A percentile compares a stretch with the other conserved stretches of the same genome.
These are phyloP conservation scores for Brevimyrus niger DNA, from an alignment of 2,113 vertebrate species.

Conservation along the genomic window DNA sequence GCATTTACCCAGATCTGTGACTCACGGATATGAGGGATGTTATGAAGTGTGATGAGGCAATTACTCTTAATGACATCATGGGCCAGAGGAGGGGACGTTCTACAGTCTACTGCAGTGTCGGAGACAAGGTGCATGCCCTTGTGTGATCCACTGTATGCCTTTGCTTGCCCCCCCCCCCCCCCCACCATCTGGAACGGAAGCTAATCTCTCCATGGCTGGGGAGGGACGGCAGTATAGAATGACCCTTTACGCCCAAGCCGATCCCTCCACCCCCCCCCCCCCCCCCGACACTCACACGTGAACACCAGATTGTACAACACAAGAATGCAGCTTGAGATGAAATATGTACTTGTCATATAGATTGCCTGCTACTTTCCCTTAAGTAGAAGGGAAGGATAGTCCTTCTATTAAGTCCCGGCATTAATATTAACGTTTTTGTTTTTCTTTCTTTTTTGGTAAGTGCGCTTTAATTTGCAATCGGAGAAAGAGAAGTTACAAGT, in stretches of 20 bases:
- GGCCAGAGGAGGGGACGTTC: conserved; percentile 55
- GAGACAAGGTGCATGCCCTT: conserved; percentile 42
- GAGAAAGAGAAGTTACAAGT: conserved; percentile 29
- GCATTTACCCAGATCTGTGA: not conserved
- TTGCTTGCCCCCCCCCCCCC: conserved; percentile 23
- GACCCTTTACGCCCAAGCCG: conserved; percentile 53
- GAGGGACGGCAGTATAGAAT: conserved; percentile 39
- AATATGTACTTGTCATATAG: not conserved
- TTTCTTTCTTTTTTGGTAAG: not conserved
- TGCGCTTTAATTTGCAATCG: not conserved
- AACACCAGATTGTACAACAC: conserved; percentile 55
- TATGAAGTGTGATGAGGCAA: conserved; percentile 25
- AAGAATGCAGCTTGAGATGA: conserved; percentile 49
- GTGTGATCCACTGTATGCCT: conserved; percentile 30
- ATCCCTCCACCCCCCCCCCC: conserved; percentile 39
- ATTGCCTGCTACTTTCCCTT: not conserved
- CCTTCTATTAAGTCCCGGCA: not conserved
- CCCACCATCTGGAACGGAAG: conserved; percentile 57
- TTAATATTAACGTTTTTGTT: not conserved
- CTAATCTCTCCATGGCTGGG: conserved; percentile 37
- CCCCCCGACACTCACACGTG: conserved; percentile 46
- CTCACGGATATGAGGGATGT: not conserved
- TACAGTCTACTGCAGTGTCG: conserved; percentile 26
- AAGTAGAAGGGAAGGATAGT: not conserved
- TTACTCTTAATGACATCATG: conserved; percentile 65